Base-by-base conservation (phyloP, 2,113 vertebrate genomes). In the Agapornis roseicollis region DNA sequence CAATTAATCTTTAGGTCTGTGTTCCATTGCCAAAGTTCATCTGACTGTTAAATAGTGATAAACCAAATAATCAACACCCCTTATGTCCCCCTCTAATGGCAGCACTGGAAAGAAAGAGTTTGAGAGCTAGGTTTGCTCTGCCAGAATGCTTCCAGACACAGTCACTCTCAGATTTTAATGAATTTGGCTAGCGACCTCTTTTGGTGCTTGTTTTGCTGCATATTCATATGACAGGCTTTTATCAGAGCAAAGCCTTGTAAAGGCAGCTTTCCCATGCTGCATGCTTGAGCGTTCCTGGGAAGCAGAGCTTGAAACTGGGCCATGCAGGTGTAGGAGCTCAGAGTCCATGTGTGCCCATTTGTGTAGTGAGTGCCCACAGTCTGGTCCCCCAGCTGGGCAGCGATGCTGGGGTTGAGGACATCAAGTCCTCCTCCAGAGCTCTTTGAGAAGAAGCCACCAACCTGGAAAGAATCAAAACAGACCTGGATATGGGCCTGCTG, bases 361-460 rank as follows among this genome's bases (percentile, higher is more conserved):
- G 0, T 4, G 12, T 22, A 18, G 37, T 0, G 1, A 81, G 15
- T 4, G 10, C 18, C n/a, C 4, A 0, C 0, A 1, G 16, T 27
- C 44, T 83, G 41, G n/a, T 72, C 8, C 33, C 17, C 13, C 7
- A 6, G 1, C 7, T 61, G 49, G 49, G 28, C 53, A 77, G 41
- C 24, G 50, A 41, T 33, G 35, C 27, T 41, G 27, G 22, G 33
- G 15, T 29, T 29, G 28, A 79, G 17, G 37, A 87, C 63, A 85
- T 28, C 20, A 88, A 77, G 31, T 60, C 8, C 27, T 69, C 17
- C 42, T 74, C 27, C 50, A 56, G 66, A 42, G 18, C 13, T 52
- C 24, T 87, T 53, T 69, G 33, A 79, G 35, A 87, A 5, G 6
- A 92, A 89, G 28, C 4, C 47, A 60, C 17, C 22, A 88, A 17